phyloP scores from a whole-genome alignment of 2,797 vertebrate species.

The Parauchenoglanis ngamensis region DNA sequence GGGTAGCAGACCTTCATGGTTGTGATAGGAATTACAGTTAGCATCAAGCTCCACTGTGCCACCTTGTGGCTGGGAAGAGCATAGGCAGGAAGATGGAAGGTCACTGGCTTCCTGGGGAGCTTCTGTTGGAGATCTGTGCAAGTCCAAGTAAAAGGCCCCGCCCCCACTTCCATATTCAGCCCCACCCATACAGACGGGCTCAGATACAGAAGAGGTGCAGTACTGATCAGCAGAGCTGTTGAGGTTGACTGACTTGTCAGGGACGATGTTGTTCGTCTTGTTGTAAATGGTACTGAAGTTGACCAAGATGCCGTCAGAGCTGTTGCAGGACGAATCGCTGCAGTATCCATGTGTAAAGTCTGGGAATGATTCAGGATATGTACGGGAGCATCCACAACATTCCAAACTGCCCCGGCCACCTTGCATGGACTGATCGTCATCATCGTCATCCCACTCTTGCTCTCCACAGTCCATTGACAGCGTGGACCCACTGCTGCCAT shows the following conservation, averaged over 20 bases:
- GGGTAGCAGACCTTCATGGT: constrained; percentile 73
- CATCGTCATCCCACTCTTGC: constrained; percentile 85
- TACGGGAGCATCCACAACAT: constrained; percentile 84
- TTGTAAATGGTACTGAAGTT: constrained; percentile 97
- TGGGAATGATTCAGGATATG: constrained; percentile 64
- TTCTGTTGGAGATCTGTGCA: constrained; percentile 89
- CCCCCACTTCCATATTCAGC: constrained; percentile 76
- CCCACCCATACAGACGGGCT: constrained; percentile 67
- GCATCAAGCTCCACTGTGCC: constrained; percentile 80
- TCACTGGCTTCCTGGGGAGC: constrained; percentile 77
- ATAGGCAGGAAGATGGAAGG: constrained; percentile 72
- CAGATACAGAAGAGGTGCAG: constrained; percentile 81
- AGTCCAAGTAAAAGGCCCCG: constrained; percentile 93
- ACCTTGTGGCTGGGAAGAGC: constrained; percentile 76
- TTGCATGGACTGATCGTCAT: constrained; percentile 77
- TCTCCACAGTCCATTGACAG: constrained; percentile 86
- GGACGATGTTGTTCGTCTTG: constrained; percentile 84
- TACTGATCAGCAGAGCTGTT: constrained; percentile 80
- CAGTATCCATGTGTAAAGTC: constrained; percentile 86
- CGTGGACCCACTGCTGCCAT: constrained; percentile 79
- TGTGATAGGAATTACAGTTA: constrained; percentile 93
- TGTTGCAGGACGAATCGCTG: constrained; percentile 96
- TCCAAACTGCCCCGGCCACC: constrained; percentile 74
- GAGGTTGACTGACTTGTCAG: constrained; percentile 75
- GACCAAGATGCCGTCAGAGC: constrained; percentile 91